A percentile compares a stretch with the other conserved stretches of the same genome.
Conservation (phyloP, 1,140 invertebrate genomes). For the Hesperophylax magnus region DNA sequence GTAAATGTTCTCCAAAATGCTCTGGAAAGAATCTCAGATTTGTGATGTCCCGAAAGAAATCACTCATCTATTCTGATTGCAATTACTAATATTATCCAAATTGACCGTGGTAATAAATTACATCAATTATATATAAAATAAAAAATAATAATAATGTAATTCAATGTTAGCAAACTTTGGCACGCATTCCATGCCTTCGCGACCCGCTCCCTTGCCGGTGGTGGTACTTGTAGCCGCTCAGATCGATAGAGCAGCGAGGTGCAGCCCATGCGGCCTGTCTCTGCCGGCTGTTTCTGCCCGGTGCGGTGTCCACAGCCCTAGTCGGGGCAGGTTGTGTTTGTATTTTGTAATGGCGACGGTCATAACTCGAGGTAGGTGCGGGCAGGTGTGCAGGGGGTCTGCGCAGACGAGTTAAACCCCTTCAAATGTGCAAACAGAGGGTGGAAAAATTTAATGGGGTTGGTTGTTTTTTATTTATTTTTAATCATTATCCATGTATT, state of each 20-base stretch:
- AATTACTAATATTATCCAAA: too few relatives aligned
- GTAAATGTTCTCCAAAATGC: too few relatives aligned
- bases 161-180: not conserved
- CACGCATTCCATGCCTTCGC: not conserved
- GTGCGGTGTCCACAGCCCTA: too few relatives aligned
- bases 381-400: not conserved
- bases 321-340: not conserved
- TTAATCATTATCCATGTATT: too few relatives aligned
- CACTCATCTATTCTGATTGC: too few relatives aligned
- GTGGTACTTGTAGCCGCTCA: not conserved
- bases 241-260: slow-evolving; percentile 28
- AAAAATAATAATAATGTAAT: not conserved
- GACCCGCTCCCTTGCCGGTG: not conserved
- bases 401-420: not conserved
- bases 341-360: not conserved
- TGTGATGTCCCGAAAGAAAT: too few relatives aligned
- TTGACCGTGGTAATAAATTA: too few relatives aligned
- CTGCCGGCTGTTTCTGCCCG: too few relatives aligned
- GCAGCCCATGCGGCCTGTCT: not conserved
- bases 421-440: not conserved
- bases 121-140: too few relatives aligned
- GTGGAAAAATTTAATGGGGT: not conserved
- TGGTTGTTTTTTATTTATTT: not conserved
- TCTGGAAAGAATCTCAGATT: too few relatives aligned
- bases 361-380: not conserved